phyloP scores from a whole-genome alignment of 2,113 vertebrate genomes.

The Muscicapa adusta region DNA sequence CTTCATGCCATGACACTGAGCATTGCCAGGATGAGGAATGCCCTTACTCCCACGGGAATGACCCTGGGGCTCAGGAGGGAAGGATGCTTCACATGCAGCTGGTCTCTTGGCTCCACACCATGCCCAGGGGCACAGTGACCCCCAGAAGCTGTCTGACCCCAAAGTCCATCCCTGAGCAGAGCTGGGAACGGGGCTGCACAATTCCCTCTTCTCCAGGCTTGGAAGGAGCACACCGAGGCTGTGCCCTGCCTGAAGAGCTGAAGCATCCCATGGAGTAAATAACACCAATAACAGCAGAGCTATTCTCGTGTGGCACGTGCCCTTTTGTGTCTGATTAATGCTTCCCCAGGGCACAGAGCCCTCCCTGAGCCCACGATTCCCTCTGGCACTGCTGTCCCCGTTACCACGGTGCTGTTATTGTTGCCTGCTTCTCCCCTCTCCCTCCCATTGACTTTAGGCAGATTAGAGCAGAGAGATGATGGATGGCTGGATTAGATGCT shows the following conservation, averaged over 20 bases:
- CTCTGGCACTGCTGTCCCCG: not conserved
- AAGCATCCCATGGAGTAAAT: not conserved
- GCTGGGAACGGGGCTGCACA: not conserved
- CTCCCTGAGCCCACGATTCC: not conserved
- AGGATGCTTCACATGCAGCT: not conserved
- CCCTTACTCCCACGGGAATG: rapidly evolving
- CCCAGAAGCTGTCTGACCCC: not conserved
- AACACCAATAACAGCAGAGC: not conserved
- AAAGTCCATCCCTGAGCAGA: not conserved
- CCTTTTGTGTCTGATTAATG: not conserved
- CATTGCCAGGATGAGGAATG: not conserved
- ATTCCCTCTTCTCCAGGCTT: not conserved
- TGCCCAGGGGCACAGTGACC: not conserved
- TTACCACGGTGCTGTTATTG: conserved; percentile 20
- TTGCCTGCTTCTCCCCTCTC: not conserved
- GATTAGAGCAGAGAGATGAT: conserved; percentile 4
- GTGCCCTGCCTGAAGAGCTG: too few relatives aligned
- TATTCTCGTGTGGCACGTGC: not conserved
- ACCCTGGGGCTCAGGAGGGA: not conserved
- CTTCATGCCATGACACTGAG: rapidly evolving
- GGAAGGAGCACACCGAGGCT: not conserved
- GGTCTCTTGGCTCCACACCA: not conserved
- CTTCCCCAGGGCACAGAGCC: not conserved
- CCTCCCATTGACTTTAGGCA: conserved; percentile 7
- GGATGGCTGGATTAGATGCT: conserved; percentile 32